These are phyloP conservation scores for Euura lappo DNA, from an alignment of 1,140 invertebrate genomes.

Conservation along the genomic window DNA sequence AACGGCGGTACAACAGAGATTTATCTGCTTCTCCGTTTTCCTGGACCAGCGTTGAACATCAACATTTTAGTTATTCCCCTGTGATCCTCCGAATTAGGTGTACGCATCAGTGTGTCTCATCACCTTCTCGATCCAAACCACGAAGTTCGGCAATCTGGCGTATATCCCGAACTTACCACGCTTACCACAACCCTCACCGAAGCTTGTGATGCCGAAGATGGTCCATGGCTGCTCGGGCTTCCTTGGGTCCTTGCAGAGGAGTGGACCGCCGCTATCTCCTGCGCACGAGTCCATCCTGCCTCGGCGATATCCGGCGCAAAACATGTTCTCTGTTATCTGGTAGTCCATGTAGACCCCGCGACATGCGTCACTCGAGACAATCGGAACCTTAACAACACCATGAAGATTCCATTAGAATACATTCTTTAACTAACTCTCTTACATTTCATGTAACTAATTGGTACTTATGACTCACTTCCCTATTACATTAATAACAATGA, in stretches of 20 bases:
- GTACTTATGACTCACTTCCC: too few species aligned
- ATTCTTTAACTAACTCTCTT: too few species aligned
- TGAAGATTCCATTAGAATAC: too few species aligned
- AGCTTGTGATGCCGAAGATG: conserved; percentile 91
- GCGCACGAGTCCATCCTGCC: conserved; percentile 85
- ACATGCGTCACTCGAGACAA: conserved; percentile 78
- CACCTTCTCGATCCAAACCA: conserved; percentile 80
- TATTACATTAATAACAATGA: too few species aligned
- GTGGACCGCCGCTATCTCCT: conserved; percentile 87
- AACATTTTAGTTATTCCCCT: too few species aligned
- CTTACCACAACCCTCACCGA: conserved; percentile 92
- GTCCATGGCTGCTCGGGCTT: conserved; percentile 69
- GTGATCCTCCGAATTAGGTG: neutral
- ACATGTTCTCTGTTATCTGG: conserved; percentile 86
- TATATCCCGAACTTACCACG: conserved; percentile 93
- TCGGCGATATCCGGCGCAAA: conserved; percentile 82
- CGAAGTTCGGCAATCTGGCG: conserved; percentile 84
- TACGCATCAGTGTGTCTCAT: conserved; percentile 55
- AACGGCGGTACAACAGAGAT: too few species aligned
- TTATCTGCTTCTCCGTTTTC: too few species aligned
- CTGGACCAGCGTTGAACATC: too few species aligned
- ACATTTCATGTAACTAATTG: too few species aligned
- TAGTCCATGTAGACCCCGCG: conserved; percentile 80
- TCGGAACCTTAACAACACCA: conserved; percentile 71
- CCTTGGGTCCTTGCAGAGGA: conserved; percentile 71